These are phyloP conservation scores for Xylota sylvarum DNA, from an alignment of 2,888 invertebrate genomes.

Conservation along the genomic window DNA sequence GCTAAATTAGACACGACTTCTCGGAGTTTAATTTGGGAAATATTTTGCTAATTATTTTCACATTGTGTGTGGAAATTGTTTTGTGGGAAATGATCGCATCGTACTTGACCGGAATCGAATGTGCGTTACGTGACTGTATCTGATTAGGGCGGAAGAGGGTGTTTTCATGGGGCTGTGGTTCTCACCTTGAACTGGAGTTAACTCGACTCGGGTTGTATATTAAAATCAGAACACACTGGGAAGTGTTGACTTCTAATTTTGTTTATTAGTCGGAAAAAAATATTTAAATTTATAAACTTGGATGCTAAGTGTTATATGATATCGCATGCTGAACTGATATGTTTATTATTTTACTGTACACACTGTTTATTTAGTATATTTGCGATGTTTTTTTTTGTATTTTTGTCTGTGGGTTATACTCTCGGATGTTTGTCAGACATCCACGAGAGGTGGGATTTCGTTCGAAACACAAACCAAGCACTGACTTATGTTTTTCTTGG, in stretches of 20 bases:
- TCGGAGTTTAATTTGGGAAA: constrained; percentile 19
- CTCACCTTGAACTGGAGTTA: not conserved
- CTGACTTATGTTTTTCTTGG: no score
- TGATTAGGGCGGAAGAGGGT: not conserved
- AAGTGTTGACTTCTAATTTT: not conserved
- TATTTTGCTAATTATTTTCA: constrained; percentile 11
- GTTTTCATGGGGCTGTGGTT: not conserved
- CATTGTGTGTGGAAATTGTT: not conserved
- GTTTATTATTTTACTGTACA: no score
- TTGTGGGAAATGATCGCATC: not conserved
- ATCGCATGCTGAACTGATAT: no score
- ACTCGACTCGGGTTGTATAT: not conserved
- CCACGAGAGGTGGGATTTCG: no score
- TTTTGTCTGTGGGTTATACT: no score
- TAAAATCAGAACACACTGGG: not conserved
- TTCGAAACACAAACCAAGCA: no score
- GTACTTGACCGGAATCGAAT: constrained; percentile 12
- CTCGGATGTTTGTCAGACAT: no score
- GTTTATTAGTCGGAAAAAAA: not conserved
- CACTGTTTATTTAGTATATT: no score
- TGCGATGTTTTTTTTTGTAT: no score
- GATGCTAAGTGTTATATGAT: not conserved
- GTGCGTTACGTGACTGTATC: not conserved
- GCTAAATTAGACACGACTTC: constrained; percentile 41
- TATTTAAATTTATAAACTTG: not conserved